Evolutionary conservation across 2,888 invertebrate genomes (phyloP), one percentile per base, ranked within the genome.

Genomic region (Idaea biselata): DNA sequence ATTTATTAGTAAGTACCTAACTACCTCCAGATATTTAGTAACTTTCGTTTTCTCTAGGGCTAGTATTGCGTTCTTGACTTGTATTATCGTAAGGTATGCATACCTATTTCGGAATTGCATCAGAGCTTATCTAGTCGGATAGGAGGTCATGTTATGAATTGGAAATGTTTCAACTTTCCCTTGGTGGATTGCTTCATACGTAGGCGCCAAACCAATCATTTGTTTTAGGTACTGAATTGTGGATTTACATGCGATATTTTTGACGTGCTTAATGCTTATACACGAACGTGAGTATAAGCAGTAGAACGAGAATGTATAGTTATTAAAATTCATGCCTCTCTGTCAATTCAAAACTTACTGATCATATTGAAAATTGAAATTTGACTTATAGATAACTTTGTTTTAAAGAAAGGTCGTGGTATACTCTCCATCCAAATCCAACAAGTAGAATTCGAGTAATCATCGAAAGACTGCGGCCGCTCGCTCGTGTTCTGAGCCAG

Each of bases 161-260:
- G 66, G 68, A 69, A 68, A 71, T 68, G 58, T 66, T 62, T 65
- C 66, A 65, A 68, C 71, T 72, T 72, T 72, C 70, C 64, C 70
- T 69, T 55, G 0, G 16, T 60, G 54, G 61, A 63, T 31, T 44
- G 60, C 33, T 57, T 55, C 33, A 63, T 55, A 59, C 56, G 62
- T 64, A 58, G 63, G 66, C 60, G 67, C 63, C 64, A 55, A 17
- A 58, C 63, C 57, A 62, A 61, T 63, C 61, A 63, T 63, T 60
- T 68, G 68, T 60, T 62, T 63, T 67, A 68, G 63, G 59, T 58
- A 33, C 33, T 33, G 14, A 11, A 14, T 61, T 53, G 57, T 61
- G 53, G 59, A 64, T 67, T 68, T 68, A 60, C 64, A 69, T 65
- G 65, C 25, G 5, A 25, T 5, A 25, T 25, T 25, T 25, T 25